Evolutionary conservation across 2,797 vertebrate species (phyloP), one percentile per base, ranked within the genome.

Genomic region (Melanotaenia maccullochi): DNA sequence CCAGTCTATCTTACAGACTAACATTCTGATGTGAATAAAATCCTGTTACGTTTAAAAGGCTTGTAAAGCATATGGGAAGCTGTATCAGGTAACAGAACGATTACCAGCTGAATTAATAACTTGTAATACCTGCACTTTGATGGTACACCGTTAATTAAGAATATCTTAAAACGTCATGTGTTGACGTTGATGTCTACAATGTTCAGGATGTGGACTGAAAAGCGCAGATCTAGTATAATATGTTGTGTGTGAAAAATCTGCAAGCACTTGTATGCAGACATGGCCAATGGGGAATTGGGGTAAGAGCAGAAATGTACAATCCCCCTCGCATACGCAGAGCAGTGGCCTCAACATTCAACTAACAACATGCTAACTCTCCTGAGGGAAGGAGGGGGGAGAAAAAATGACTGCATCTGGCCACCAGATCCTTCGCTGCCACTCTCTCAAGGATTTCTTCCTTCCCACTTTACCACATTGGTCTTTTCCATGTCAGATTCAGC

Each of bases 391-490:
- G 16, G 24, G 12, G 22, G 11, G 30, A 30, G 85, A 82, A 76
- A 56, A 22, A 25, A 14, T 25, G 62, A 67, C 81, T 86, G 92
- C 94, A 95, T 95, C 93, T 95, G 94, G 94, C 82, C 75, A 89
- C 92, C 94, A 95, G 94, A 94, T 91, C 89, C 87, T 83, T 90
- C 54, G 61, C 74, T 81, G 87, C 83, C 87, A 85, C 76, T 85
- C 87, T 87, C 84, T 82, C 79, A 86, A 91, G 76, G 76, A 90
- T 93, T 88, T 92, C 83, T 79, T 74, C 82, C 86, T 89, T 92
- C 90, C 88, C 85, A 72, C 84, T 85, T 80, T 78, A 87, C 89
- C 89, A 68, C 85, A 84, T 73, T 72, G 84, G 83, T 81, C 83
- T 83, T 85, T 80, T 85, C 89, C 69, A 81, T 75, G 73, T 91